phyloP scores from a whole-genome alignment of 53 echinoderm and acorn worm genomes.

The Crossaster papposus region DNA sequence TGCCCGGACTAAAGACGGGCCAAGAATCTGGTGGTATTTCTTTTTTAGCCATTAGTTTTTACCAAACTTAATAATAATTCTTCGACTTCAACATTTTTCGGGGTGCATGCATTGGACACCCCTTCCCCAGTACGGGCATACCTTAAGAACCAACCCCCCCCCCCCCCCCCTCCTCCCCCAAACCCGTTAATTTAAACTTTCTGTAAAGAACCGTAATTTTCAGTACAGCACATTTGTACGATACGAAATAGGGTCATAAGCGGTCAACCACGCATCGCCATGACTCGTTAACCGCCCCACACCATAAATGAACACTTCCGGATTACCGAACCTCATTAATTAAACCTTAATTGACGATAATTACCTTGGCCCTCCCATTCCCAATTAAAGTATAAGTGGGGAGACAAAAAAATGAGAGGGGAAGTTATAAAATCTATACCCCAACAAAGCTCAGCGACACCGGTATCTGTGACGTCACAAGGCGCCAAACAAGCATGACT shows the following conservation, averaged over 20 bases:
- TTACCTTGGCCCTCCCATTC: background rate
- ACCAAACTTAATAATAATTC: too few relatives aligned
- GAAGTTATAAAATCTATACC: background rate
- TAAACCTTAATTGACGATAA: background rate
- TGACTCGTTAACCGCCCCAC: background rate
- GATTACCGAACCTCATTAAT: background rate
- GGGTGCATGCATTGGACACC: too few relatives aligned
- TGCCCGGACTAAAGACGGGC: too few relatives aligned
- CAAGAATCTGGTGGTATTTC: too few relatives aligned
- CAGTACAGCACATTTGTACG: too few relatives aligned
- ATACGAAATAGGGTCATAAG: background rate
- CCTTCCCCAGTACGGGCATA: too few relatives aligned
- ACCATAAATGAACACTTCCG: background rate
- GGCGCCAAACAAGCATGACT: constrained; percentile 13
- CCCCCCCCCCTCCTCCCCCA: too few relatives aligned
- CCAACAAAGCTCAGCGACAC: background rate
- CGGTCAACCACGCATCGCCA: background rate
- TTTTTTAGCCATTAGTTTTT: too few relatives aligned
- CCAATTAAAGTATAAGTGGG: background rate
- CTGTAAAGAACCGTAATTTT: too few relatives aligned
- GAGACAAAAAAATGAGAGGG: background rate
- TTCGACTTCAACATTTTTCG: too few relatives aligned
- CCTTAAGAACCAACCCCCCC: too few relatives aligned
- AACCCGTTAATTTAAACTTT: too few relatives aligned
- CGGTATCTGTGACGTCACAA: background rate